Evolutionary conservation across 1,140 invertebrate species (phyloP).

Genomic region (Riptortus pedestris): DNA sequence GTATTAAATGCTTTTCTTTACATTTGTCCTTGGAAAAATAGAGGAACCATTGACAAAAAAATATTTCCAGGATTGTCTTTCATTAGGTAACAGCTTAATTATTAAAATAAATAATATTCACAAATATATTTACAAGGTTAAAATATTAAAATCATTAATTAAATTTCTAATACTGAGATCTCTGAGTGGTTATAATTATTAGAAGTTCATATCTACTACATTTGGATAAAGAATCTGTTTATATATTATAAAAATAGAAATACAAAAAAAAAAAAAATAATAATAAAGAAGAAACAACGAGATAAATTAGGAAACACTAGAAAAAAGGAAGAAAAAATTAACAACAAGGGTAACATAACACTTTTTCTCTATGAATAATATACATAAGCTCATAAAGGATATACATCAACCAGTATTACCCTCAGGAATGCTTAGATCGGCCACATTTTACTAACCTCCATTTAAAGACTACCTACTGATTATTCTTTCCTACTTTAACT

Average conservation of each 20-base stretch:
- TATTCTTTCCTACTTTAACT: too few relatives aligned
- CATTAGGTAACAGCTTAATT: conserved; percentile 1
- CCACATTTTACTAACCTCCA: too few relatives aligned
- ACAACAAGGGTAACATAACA: too few relatives aligned
- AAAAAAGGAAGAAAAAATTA: too few relatives aligned
- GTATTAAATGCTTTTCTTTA: conserved; percentile 5
- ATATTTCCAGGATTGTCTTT: conserved; percentile 4
- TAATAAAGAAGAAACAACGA: too few relatives aligned
- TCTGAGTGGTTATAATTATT: neutral
- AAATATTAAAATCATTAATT: neutral
- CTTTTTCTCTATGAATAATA: too few relatives aligned
- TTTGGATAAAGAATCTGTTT: neutral
- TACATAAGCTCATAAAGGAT: too few relatives aligned
- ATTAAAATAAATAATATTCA: conserved; percentile 2
- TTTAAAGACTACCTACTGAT: too few relatives aligned
- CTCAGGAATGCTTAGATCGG: too few relatives aligned
- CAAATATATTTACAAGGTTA: neutral
- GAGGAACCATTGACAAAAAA: conserved; percentile 6
- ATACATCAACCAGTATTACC: too few relatives aligned
- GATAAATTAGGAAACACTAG: too few relatives aligned
- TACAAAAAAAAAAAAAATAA: too few relatives aligned
- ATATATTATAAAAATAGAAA: neutral
- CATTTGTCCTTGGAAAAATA: neutral
- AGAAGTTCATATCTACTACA: neutral
- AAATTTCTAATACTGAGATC: conserved; percentile 5